Base-by-base conservation (phyloP, 2,113 vertebrate species). In the Fukomys damarensis region DNA sequence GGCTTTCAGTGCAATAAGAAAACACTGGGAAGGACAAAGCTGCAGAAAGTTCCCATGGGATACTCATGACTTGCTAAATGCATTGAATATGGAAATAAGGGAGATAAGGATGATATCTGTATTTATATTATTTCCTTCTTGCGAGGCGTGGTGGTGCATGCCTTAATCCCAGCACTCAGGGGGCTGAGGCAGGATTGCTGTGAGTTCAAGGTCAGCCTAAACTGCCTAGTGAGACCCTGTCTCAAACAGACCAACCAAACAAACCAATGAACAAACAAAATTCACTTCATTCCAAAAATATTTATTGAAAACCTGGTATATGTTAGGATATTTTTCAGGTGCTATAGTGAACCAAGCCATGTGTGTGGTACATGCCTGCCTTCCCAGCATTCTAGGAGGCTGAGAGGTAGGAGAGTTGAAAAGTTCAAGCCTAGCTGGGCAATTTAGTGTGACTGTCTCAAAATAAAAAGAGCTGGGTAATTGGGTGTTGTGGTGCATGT, bases 11-110 rank as follows among this genome's bases (percentile, higher is more conserved):
- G 41, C 35, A 49, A 81, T 43, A 43, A 59, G 30, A 76, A 58
- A 89, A 72, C 56, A 89, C 76, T 12, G 86, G 77, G 30, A 92
- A 83, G 30, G 54, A 79, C 83, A 10, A 93, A 59, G 24, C 17
- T 52, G 72, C 65, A 49, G 90, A 92, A 79, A 86, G 41, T 46
- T 20, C 22, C 79, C 70, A 88, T 24, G 70, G 38, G n/a, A 88
- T 30, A 41, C 63, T 52, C 26, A 28, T 58, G 35, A 82, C 38
- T 79, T 58, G 24, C 35, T 66, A 59, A 41, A 65, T 92, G 56
- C 22, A 59, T 89, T 59, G 20, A 72, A 94, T 96, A 83, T 83
- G 72, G 46, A 77, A 61, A 84, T 72, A 86, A 89, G 46, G 43
- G 63, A 8, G 30, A 61, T 30, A 59, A 95, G 41, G 35, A 54